phyloP scores from a whole-genome alignment of 2,888 invertebrate species.

The Podotricha telesiphe region DNA sequence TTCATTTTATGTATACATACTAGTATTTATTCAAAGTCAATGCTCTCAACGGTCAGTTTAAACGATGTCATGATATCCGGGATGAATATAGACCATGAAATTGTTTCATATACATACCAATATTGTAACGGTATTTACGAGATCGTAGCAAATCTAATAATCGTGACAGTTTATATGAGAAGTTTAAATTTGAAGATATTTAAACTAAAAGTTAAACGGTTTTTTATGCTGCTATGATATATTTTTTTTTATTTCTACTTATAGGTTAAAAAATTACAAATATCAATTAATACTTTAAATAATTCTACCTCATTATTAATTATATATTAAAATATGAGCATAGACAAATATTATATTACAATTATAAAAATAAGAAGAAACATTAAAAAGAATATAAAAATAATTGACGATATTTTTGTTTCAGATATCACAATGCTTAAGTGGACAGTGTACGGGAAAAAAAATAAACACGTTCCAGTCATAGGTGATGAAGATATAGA shows the following conservation, averaged over 20 bases:
- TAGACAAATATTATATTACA: background rate
- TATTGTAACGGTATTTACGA: constrained; percentile 39
- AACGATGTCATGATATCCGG: constrained; percentile 33
- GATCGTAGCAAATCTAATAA: constrained; percentile 35
- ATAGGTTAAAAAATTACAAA: too few relatives aligned
- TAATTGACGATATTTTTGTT: constrained; percentile 50
- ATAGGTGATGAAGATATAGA: constrained; percentile 55
- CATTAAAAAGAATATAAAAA: background rate
- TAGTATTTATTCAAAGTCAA: constrained; percentile 3
- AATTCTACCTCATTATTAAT: background rate
- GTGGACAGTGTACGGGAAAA: constrained; percentile 84
- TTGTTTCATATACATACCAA: constrained; percentile 42
- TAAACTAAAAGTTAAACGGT: background rate
- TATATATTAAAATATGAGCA: background rate
- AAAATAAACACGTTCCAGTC: constrained; percentile 65
- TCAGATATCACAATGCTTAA: constrained; percentile 83
- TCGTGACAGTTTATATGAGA: constrained; percentile 9
- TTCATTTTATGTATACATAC: background rate
- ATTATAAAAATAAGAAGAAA: background rate
- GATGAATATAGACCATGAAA: constrained; percentile 43
- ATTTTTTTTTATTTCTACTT: too few relatives aligned
- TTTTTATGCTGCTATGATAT: too few relatives aligned
- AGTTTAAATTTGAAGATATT: background rate
- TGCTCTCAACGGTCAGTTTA: constrained; percentile 29
- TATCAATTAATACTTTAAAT: too few relatives aligned